Evolutionary conservation across 2,797 vertebrate species (phyloP), one percentile per base, ranked within the genome.

Genomic region (Acanthornis magna): DNA sequence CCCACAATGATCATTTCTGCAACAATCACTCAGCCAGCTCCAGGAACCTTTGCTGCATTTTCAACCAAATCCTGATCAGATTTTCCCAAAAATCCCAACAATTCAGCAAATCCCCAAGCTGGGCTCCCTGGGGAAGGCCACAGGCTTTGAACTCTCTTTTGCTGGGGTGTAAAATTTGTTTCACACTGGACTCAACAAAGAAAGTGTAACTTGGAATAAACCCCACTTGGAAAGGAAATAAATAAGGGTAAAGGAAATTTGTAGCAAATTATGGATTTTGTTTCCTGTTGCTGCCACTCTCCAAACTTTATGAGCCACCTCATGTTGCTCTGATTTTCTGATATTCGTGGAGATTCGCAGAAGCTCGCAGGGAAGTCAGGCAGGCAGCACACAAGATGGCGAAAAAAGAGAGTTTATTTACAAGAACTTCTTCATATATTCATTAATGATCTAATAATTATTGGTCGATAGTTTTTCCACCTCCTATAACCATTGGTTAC

Each of bases 21-120:
- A 96, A 66, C 93, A 93, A 92, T n/a, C 89, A 80, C 70, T 91
- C 91, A 85, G 53, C 15, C 34, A 93, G 75, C 85, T 87, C 73
- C 76, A n/a, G 85, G 71, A 86, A 55, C 23, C 14, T 66, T 43
- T 65, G 61, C 90, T 91, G 77, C 42, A 71, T 79, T 95, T 94
- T 48, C 96, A 95, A 60, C 65, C 32, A 45, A 93, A 87, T 43
- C 92, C 81, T 43, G 67, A 65, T 55, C 67, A 86, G 53, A 36
- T 87, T 81, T 5, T 55, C 79, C 32, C 43, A 82, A 79, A 34
- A 70, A 77, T 26, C 73, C 70, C 61, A 81, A 43, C n/a, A 45
- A 30, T 60, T 40, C 19, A 42, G 72, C 75, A 72, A 29, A 68
- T 36, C 62, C 34, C 38, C 32, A 36, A 32, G 13, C 27, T 34